Base-by-base conservation (phyloP, 2,888 invertebrate genomes). In the Eupsilia transversa region DNA sequence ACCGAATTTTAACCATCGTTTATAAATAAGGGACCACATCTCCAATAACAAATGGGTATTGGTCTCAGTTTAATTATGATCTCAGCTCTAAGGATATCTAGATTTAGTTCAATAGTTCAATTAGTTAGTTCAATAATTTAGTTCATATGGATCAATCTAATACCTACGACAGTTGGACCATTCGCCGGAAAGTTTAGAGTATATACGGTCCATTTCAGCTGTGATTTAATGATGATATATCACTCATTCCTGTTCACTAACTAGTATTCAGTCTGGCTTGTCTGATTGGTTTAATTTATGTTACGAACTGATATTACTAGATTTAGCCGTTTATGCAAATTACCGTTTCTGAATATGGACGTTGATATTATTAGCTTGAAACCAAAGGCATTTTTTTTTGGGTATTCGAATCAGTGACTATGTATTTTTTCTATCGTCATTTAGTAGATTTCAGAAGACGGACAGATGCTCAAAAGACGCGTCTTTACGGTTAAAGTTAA, bases 211-310 rank as follows among this genome's bases (percentile, higher is more conserved):
- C 43, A 68, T 80, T 79, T 33, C 81, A 49, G 23, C 0, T 5
- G 10, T 59, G 80, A 73, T 74, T 74, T 80, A 65, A 84, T 56
- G 74, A 68, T 80, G 80, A 80, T 60, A 3, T 57, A 80, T 80
- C 60, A 56, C 17, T 54, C 67, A 49, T 60, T n/a, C 56, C 3
- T 20, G 57, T n/a, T 67, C 38, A 10, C 43, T 33, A 38, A 82
- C 41, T 38, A 57, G 9, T 61, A 23, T 43, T 43, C 33, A 38
- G 56, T 59, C 14, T 35, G 4, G 9, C 9, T 43, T 1, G 30
- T 17, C 57, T 60, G 52, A 60, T 60, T 65, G 33, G 35, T 43
- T 52, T 35, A 49, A 20, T 4, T 6, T 23, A 38, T 35, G 2
- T 27, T 27, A 52, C 35, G 41, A 0, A 56, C 41, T 43, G 66